Evolutionary conservation across 2,797 vertebrate genomes (phyloP).

Genomic region (Synanceia verrucosa): DNA sequence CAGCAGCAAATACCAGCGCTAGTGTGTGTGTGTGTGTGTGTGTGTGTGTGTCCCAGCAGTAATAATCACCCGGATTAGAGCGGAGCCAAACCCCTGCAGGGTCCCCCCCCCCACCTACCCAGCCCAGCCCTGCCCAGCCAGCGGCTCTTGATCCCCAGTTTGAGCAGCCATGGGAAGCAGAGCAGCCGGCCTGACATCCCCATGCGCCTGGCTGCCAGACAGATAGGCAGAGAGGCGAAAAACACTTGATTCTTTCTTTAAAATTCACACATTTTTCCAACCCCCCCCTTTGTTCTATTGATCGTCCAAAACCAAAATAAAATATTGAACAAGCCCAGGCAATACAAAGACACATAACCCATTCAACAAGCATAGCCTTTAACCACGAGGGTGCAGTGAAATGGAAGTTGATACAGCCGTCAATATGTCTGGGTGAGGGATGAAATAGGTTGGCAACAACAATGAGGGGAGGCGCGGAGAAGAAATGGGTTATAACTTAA

Average conservation of each 20-base stretch:
- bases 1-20: conserved; percentile 73
- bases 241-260: conserved; percentile 9
- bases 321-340: conserved; percentile 48
- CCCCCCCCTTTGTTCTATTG: conserved; percentile 41
- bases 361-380: conserved; percentile 51
- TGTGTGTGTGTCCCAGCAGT: conserved; percentile 73
- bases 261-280: conserved; percentile 20
- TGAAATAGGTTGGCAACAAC: conserved; percentile 61
- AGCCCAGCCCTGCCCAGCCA: conserved; percentile 48
- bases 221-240: conserved; percentile 26
- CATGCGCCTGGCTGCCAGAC: conserved; percentile 39
- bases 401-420: conserved; percentile 76
- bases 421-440: conserved; percentile 75
- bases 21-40: conserved; percentile 47
- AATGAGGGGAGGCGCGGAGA: conserved; percentile 31
- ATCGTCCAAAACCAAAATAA: conserved; percentile 49
- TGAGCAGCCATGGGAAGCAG: conserved; percentile 63
- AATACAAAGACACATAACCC: conserved; percentile 54
- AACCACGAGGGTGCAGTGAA: conserved; percentile 74
- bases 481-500: conserved; percentile 65
- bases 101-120: conserved; percentile 34
- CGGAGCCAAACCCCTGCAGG: conserved; percentile 78
- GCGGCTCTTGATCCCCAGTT: conserved; percentile 59
- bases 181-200: conserved; percentile 58
- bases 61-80: conserved; percentile 83